Evolutionary conservation across 2,113 vertebrate genomes (phyloP).

Genomic region (Phaethornis superciliosus): DNA sequence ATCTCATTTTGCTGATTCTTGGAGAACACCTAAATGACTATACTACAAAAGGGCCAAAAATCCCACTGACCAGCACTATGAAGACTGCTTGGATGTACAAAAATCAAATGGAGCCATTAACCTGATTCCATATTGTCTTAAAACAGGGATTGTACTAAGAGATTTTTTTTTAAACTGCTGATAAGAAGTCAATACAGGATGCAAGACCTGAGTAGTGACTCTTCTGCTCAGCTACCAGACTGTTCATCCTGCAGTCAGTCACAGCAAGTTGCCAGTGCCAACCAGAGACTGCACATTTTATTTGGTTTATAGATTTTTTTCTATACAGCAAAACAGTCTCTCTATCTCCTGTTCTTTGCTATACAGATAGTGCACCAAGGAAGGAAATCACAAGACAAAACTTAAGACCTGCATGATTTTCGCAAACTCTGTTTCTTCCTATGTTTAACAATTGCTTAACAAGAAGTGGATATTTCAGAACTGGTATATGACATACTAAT

Average conservation of each 20-base stretch:
- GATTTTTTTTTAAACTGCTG: neutral
- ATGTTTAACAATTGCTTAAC: neutral
- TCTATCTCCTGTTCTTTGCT: neutral
- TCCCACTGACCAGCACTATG: neutral
- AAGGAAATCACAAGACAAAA: neutral
- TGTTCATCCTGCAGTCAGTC: neutral
- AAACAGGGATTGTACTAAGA: neutral
- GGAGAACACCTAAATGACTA: neutral
- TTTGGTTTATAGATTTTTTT: neutral
- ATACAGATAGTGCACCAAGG: neutral
- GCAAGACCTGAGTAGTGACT: neutral
- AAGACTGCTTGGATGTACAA: neutral
- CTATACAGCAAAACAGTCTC: neutral
- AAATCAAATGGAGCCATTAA: neutral
- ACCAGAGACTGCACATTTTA: neutral
- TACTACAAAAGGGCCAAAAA: neutral
- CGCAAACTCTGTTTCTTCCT: neutral
- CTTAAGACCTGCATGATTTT: neutral
- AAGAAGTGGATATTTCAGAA: conserved; percentile 6
- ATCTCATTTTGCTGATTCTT: neutral
- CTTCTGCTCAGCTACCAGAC: neutral
- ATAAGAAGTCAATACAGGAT: neutral
- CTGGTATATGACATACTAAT: neutral
- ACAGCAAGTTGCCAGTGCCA: neutral
- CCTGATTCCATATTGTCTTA: neutral